Evolutionary conservation across 2,113 vertebrate species (phyloP), one percentile per base, ranked within the genome.

Genomic region (Aegithalos caudatus): DNA sequence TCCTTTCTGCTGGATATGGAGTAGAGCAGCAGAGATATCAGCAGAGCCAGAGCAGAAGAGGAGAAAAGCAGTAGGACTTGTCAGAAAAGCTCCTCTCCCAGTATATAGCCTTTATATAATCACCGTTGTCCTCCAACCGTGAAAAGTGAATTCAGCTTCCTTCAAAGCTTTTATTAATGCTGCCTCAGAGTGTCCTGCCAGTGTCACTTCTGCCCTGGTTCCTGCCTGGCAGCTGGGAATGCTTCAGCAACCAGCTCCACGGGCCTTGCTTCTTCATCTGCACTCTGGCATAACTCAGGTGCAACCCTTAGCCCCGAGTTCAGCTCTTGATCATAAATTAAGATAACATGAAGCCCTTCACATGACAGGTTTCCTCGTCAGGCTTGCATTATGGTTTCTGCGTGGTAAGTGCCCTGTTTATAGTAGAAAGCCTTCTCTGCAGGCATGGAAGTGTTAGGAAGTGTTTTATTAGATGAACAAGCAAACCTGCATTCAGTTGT

Each of bases 81-180:
- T 91, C 74, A 92, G 80, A 81, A 94, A 93, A 71, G 47, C 86
- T 83, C 21, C 71, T 78, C 33, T 80, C 44, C 51, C 54, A 6
- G 29, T 66, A 31, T 47, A 50, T 12, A 86, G 65, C 79, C 31
- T 92, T 95, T 83, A 74, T 88, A 76, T 96, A 93, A 94, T 94
- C 93, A 86, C 92, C 0, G 11, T 17, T 81, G 37, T 65, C 92
- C 85, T 94, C 82, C 76, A 88, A 4, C 72, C 8, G 1, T 84
- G 90, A 76, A 93, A 93, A 81, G 37, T 20, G 72, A 92, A 72
- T 86, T 90, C 37, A 9, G 25, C 64, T 93, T 92, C 62, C 56
- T 77, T 82, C 67, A 80, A 40, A 93, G 90, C 66, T 86, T 78
- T 73, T 92, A 72, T 77, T 93, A 93, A 86, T 51, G 60, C 69